These are phyloP conservation scores for human DNA, from an alignment of 2,113 vertebrate species.

Conservation along the genomic window GRCh38 chr5:52421001-52421500, in stretches of 20 bases:
- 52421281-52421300: not conserved
- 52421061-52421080: not conserved
- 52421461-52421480: not conserved
- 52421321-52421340: not conserved
- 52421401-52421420: constrained; percentile 18
- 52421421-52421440: not conserved
- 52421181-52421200: not conserved
- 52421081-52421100: not conserved
- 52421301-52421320: not conserved
- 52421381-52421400: not conserved
- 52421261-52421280: not conserved
- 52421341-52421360: not conserved
- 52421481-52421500: not conserved
- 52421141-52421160: not conserved
- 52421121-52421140: not conserved
- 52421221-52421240: not conserved
- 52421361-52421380: not conserved
- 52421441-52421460: not conserved
- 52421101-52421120: not conserved
- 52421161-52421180: not conserved
- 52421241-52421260: not conserved
- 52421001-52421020: not conserved
- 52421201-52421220: not conserved
- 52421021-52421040: not conserved
- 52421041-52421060: not conserved